Evolutionary conservation across 2,113 vertebrate species (phyloP).

Genomic region (Montifringilla adamsi): DNA sequence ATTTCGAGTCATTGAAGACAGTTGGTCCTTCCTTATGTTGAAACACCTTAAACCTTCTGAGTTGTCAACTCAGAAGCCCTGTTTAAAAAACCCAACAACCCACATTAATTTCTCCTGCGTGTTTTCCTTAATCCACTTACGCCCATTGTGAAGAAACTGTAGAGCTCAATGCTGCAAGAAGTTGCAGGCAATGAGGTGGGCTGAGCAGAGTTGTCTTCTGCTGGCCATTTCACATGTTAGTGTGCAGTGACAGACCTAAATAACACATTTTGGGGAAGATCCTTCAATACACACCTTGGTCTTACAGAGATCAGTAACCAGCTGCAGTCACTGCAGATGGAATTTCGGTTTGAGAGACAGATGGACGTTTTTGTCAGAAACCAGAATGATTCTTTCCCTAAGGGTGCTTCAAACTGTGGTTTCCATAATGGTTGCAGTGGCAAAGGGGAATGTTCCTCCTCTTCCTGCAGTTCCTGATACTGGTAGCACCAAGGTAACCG

Average conservation of each 20-base stretch:
- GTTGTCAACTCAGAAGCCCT: not conserved
- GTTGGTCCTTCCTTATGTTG: not conserved
- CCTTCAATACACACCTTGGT: not conserved
- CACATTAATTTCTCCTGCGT: not conserved
- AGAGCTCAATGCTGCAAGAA: not conserved
- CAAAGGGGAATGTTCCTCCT: not conserved
- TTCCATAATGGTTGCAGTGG: not conserved
- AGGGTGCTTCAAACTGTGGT: not conserved
- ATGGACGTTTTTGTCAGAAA: not conserved
- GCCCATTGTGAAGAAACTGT: not conserved
- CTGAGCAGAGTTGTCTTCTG: not conserved
- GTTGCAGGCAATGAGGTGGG: not conserved
- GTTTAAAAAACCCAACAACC: not conserved
- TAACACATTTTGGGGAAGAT: not conserved
- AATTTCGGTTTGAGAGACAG: not conserved
- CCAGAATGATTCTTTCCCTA: not conserved
- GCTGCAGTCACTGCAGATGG: not conserved
- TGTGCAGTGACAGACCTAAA: not conserved
- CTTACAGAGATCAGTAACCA: rapidly evolving
- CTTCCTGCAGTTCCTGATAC: not conserved
- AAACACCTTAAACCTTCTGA: not conserved
- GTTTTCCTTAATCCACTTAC: not conserved
- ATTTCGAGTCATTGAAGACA: not conserved
- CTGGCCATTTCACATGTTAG: rapidly evolving
- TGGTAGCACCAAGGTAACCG: not conserved